phyloP scores from a whole-genome alignment of 2,797 vertebrate genomes.

The Otolemur crassicaudatus region DNA sequence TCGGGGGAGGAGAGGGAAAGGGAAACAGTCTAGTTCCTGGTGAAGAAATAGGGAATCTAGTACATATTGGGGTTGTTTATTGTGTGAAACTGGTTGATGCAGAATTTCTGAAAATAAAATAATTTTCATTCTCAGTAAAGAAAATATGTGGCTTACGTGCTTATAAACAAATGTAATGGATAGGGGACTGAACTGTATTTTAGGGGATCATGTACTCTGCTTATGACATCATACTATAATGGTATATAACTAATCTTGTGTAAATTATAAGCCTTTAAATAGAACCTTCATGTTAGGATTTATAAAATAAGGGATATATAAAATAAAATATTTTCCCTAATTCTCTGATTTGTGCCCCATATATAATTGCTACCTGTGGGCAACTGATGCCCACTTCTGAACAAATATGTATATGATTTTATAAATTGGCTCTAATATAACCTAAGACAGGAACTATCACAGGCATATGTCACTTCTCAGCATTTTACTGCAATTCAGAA shows the following conservation, averaged over 20 bases:
- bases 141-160: neutral
- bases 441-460: neutral
- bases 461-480: neutral
- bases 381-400: neutral
- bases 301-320: neutral
- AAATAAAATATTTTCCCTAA: neutral
- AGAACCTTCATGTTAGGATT: conserved; percentile 23
- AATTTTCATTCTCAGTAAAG: neutral
- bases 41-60: neutral
- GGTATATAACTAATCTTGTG: neutral
- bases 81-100: neutral
- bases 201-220: neutral
- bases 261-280: neutral
- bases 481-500: conserved; percentile 15
- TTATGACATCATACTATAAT: neutral
- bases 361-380: neutral
- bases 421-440: neutral
- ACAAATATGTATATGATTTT: neutral
- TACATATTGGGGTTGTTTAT: neutral
- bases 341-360: neutral
- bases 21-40: neutral
- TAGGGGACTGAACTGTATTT: neutral
- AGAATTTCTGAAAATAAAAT: conserved; percentile 31
- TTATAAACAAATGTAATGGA: neutral
- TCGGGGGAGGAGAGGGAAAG: neutral